phyloP scores from a whole-genome alignment of 2,888 invertebrate genomes.

The Drosophila algonquin region DNA sequence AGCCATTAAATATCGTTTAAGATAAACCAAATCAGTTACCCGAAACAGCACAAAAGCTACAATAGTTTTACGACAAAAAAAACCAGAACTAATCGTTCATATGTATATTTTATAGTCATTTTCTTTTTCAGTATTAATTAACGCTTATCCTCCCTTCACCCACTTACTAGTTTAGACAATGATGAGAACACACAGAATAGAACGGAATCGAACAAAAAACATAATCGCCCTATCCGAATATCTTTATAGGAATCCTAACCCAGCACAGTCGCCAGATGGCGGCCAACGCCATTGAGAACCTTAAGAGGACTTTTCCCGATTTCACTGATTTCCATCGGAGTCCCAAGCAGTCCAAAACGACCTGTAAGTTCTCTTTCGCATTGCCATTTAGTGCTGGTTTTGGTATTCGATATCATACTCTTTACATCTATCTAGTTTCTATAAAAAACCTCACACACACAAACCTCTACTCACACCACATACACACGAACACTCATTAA shows the following conservation, averaged over 20 bases:
- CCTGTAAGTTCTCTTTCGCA: conserved; percentile 55
- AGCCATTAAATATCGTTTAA: no score
- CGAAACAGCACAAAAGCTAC: background rate
- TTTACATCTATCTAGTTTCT: conserved; percentile 32
- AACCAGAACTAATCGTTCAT: background rate
- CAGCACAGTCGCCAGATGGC: conserved; percentile 54
- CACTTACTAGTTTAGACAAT: conserved; percentile 15
- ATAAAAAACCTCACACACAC: conserved; percentile 13
- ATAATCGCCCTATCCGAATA: conserved; percentile 27
- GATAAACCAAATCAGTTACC: conserved; percentile 13
- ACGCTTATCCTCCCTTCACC: conserved; percentile 8
- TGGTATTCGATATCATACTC: conserved; percentile 31
- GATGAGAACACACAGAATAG: conserved; percentile 1
- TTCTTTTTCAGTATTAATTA: conserved; percentile 71
- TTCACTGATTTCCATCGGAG: conserved; percentile 38
- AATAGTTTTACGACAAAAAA: background rate
- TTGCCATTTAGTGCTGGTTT: conserved; percentile 40
- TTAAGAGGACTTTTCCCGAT: conserved; percentile 57
- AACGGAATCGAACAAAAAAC: background rate
- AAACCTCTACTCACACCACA: conserved; percentile 4
- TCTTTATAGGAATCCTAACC: conserved; percentile 63
- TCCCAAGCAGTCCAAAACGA: conserved; percentile 57
- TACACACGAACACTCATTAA: conserved; percentile 14
- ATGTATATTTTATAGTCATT: conserved; percentile 69
- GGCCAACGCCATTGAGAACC: conserved; percentile 50